Percentiles rank a stretch among this genome's conserved stretches.
These are phyloP conservation scores for Stigmatopora argus DNA, from an alignment of 2,113 vertebrate species.

Conservation along the genomic window DNA sequence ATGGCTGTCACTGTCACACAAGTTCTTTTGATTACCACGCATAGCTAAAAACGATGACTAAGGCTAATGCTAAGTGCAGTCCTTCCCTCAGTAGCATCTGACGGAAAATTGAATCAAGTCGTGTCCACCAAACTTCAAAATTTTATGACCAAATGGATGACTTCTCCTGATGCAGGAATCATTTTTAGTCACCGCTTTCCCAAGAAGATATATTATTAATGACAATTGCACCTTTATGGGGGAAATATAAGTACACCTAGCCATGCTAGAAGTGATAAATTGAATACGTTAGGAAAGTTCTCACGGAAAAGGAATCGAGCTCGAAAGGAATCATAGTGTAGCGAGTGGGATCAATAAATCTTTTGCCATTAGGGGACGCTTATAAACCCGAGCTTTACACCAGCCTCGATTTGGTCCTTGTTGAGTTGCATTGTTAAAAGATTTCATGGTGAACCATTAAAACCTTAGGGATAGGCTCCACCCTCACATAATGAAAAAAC, in stretches of 20 bases:
- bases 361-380: background rate
- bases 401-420: no score
- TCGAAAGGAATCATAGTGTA: background rate
- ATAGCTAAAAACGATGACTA: constrained; percentile 52
- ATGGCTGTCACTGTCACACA: constrained; percentile 58
- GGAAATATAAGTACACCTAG: background rate
- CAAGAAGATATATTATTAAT: background rate
- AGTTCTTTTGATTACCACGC: constrained; percentile 49
- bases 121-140: constrained; percentile 2
- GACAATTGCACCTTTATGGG: background rate
- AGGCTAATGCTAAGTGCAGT: constrained; percentile 28
- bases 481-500: background rate
- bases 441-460: background rate
- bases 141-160: constrained; percentile 15
- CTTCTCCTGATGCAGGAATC: constrained; percentile 11
- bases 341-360: background rate
- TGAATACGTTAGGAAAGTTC: background rate
- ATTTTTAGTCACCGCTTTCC: background rate
- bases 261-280: background rate
- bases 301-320: no score
- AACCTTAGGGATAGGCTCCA: background rate
- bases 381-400: no score
- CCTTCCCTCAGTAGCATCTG: constrained; percentile 24
- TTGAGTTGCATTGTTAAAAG: no score
- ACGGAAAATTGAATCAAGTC: constrained; percentile 32